These are phyloP conservation scores for Strigamia transsilvanica DNA, from an alignment of 2,888 invertebrate species.

Conservation along the genomic window DNA sequence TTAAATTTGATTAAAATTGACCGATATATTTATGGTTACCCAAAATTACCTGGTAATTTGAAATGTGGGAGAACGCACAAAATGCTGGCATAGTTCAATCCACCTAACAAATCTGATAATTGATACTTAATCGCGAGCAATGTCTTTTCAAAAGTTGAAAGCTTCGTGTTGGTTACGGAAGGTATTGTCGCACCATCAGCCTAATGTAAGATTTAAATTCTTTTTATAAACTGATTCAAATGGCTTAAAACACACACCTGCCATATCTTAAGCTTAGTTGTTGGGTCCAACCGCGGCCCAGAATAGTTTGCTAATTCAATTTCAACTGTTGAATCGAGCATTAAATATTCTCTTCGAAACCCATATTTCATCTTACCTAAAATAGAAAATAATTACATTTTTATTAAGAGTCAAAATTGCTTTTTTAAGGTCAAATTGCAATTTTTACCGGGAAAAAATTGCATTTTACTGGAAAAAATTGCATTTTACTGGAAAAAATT, in stretches of 20 bases:
- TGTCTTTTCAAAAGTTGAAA: neutral
- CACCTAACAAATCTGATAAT: neutral
- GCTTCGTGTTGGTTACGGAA: neutral
- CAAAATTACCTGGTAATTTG: constrained; percentile 11
- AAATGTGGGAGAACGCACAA: neutral
- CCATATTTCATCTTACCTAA: constrained; percentile 2
- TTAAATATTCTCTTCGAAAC: neutral
- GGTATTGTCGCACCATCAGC: neutral
- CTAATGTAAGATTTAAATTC: neutral
- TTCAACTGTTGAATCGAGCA: constrained; percentile 5
- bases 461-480: no score
- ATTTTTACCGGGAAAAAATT: neutral
- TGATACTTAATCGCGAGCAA: neutral
- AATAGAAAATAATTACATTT: neutral
- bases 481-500: no score
- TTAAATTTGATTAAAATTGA: no score
- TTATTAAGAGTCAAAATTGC: neutral
- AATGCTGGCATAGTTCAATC: neutral
- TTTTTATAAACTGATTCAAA: no score
- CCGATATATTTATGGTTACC: no score
- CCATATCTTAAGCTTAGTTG: neutral
- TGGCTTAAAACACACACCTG: neutral
- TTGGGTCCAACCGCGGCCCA: neutral
- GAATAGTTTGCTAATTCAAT: constrained; percentile 17
- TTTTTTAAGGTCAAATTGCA: neutral